Percentiles rank a stretch among this genome's conserved stretches.
Evolutionary conservation across 2,797 vertebrate genomes (phyloP).

Genomic region (Spinibarbus caldwelli): DNA sequence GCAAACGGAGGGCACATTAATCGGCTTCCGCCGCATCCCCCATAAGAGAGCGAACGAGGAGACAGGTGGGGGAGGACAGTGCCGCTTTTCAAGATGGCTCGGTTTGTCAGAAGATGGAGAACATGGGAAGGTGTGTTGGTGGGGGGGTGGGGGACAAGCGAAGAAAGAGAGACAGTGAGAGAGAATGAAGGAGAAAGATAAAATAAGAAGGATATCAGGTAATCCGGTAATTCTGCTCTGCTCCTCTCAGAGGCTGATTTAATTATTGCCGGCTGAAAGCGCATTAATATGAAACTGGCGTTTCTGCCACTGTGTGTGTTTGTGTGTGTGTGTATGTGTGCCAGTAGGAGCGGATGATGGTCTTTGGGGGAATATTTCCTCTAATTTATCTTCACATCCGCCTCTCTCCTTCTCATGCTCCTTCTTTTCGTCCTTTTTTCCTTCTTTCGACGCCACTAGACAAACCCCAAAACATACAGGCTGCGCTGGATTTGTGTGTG

Average conservation of each 20-base stretch:
- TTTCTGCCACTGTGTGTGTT: conserved; percentile 76
- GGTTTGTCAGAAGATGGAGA: conserved; percentile 77
- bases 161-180: conserved; percentile 27
- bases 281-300: conserved; percentile 85
- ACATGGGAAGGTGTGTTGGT: conserved; percentile 74
- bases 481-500: not conserved
- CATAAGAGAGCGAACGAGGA: conserved; percentile 39
- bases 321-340: conserved; percentile 33
- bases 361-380: conserved; percentile 59
- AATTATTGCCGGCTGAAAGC: conserved; percentile 80
- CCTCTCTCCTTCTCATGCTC: conserved; percentile 18
- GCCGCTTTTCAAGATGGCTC: conserved; percentile 60
- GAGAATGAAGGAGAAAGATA: conserved; percentile 57
- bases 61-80: conserved; percentile 51
- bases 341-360: conserved; percentile 53
- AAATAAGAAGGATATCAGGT: conserved; percentile 73
- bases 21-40: conserved; percentile 81
- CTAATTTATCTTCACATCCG: conserved; percentile 79
- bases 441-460: not conserved
- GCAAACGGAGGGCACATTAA: conserved; percentile 86
- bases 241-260: conserved; percentile 79
- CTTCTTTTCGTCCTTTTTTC: conserved; percentile 23
- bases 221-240: conserved; percentile 77
- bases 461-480: conserved; percentile 8
- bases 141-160: conserved; percentile 46